Evolutionary conservation across 2,888 invertebrate species (phyloP).

Genomic region (Cataglyphis rosenhaueri): DNA sequence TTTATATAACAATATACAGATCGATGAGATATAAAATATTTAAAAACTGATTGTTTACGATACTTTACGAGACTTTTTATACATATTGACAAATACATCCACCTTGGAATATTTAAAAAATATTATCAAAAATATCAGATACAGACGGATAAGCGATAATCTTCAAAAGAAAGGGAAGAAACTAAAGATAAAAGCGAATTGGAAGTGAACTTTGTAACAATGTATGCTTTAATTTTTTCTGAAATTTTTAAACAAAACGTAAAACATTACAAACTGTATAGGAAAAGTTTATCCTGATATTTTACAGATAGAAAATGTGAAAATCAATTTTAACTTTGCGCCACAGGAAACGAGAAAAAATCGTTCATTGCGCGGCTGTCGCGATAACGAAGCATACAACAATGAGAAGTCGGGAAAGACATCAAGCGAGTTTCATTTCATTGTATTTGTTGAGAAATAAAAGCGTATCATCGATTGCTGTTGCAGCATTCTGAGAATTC

Average conservation of each 20-base stretch:
- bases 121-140: background rate
- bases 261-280: background rate
- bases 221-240: background rate
- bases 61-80: background rate
- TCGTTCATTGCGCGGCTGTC: background rate
- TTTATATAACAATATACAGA: background rate
- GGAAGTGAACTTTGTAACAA: background rate
- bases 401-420: constrained; percentile 22
- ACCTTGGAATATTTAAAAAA: background rate
- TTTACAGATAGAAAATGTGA: background rate
- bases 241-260: background rate
- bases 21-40: background rate
- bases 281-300: background rate
- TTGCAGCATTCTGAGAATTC: constrained; percentile 21
- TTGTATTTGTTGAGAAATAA: constrained; percentile 32
- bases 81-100: background rate
- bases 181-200: background rate
- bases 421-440: constrained; percentile 39
- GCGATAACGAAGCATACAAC: constrained; percentile 36
- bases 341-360: constrained; percentile 27
- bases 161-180: background rate
- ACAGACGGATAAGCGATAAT: background rate
- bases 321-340: constrained; percentile 26
- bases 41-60: background rate
- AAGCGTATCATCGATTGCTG: constrained; percentile 33